These are phyloP conservation scores for Gastrophryne carolinensis DNA, from an alignment of 2,797 vertebrate genomes.

Conservation along the genomic window DNA sequence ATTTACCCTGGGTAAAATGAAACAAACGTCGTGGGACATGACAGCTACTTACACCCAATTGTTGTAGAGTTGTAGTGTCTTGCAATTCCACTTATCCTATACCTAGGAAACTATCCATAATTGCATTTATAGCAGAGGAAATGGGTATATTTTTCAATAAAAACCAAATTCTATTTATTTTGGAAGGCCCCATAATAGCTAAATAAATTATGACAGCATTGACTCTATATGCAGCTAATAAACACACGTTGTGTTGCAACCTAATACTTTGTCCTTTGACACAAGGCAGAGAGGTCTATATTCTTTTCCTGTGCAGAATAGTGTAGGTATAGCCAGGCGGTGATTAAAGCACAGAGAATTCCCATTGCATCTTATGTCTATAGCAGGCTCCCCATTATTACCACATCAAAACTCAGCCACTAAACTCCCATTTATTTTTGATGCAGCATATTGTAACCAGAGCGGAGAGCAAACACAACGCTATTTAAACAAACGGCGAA, in stretches of 20 bases:
- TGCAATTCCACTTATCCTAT: no score
- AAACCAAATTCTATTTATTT: neutral
- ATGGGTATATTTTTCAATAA: no score
- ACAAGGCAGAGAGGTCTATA: neutral
- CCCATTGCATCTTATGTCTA: slow-evolving; percentile 42
- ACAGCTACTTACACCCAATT: no score
- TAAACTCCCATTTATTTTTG: slow-evolving; percentile 43
- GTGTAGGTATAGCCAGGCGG: slow-evolving; percentile 17
- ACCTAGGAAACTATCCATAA: no score
- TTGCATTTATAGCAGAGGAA: no score
- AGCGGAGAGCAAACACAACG: slow-evolving; percentile 38
- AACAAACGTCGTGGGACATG: no score
- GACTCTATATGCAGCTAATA: neutral
- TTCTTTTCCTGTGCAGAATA: neutral
- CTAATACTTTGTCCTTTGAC: slow-evolving; percentile 1
- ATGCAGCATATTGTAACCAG: slow-evolving; percentile 47
- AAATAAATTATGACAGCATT: neutral
- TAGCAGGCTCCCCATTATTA: slow-evolving; percentile 38
- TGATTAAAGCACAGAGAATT: slow-evolving; percentile 18
- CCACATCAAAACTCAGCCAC: slow-evolving; percentile 45
- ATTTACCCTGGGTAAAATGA: no score
- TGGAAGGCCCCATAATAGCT: neutral
- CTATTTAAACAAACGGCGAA: slow-evolving; percentile 39
- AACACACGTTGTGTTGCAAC: neutral
- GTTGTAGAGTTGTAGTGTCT: no score